Base-by-base conservation (phyloP, 2,888 invertebrate genomes). In the Papilio demoleus region DNA sequence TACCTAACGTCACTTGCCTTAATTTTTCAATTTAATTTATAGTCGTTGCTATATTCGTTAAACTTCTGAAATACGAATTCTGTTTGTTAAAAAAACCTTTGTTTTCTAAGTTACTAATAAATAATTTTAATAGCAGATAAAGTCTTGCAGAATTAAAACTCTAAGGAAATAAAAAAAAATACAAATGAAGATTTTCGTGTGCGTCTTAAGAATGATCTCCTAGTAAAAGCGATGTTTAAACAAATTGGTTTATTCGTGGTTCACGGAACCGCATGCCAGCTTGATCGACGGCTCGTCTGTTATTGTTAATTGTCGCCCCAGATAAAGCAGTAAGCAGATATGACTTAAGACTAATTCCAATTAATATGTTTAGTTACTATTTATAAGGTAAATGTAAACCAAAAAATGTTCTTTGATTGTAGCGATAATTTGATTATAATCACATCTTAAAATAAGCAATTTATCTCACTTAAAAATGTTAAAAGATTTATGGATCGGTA, bases 181-280 rank as follows among this genome's bases (percentile, higher is more conserved):
- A n/a, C n/a, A n/a, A n/a, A n/a, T n/a, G n/a, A n/a, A n/a, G n/a
- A n/a, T n/a, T n/a, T n/a, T n/a, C n/a, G n/a, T n/a, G n/a, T n/a
- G 17, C 50, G 31, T 9, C 64, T 11, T 65, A 40, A 68, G 9
- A 14, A 38, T 24, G 17, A 27, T 22, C 40, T 2, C 9, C 17
- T 34, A 50, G 64, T 68, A 68, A 68, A 68, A 68, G 68, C 65
- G 27, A 14, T 40, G 40, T 58, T 53, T 31, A 60, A 12, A 60
- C 50, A 65, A 47, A 65, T 60, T 42, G 58, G 17, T 68, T 68
- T 50, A 68, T n/a, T n/a, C n/a, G 65, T 31, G 40, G n/a, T 68
- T 68, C 68, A 60, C 40, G 65, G 68, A 68, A 68, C 59, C 4
- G 50, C 40, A 17, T 19, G 53, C 60, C 14, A 22, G n/a, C 31